A percentile compares a stretch with the other conserved stretches of the same genome.
Conservation (phyloP, 1,140 invertebrate genomes). For the Mycetomoellerius zeteki region DNA sequence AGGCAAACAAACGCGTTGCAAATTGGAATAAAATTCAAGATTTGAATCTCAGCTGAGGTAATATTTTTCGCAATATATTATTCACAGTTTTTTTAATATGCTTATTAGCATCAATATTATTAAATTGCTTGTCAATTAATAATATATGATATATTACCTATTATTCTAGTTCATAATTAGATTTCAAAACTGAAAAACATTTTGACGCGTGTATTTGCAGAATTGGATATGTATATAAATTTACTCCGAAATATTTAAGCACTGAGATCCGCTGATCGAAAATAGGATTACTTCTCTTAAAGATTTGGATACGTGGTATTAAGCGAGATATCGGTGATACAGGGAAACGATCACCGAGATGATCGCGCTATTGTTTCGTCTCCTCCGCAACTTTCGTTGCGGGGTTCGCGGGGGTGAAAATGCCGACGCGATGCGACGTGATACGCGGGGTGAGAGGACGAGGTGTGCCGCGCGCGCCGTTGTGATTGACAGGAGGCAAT, state of each 20-base stretch:
- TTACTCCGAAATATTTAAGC: no score
- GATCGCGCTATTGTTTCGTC: conserved; percentile 49
- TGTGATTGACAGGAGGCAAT: conserved; percentile 87
- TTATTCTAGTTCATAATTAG: no score
- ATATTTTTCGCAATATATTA: no score
- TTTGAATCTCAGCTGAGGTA: no score
- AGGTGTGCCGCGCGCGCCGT: conserved; percentile 77
- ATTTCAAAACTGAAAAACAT: no score
- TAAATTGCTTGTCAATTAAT: no score
- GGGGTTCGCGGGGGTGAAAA: conserved; percentile 31
- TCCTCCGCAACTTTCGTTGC: conserved; percentile 63
- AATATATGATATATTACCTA: no score
- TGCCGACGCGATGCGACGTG: conserved; percentile 35
- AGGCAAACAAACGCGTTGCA: background rate
- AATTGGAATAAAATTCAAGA: background rate
- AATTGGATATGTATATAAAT: no score
- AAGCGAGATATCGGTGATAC: background rate
- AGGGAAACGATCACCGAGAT: conserved; percentile 64
- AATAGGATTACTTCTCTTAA: background rate
- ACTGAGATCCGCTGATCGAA: no score
- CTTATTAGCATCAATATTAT: no score
- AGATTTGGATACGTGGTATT: background rate
- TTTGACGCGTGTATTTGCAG: no score
- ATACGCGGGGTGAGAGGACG: background rate
- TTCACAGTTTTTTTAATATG: no score